phyloP scores from a whole-genome alignment of 2,888 invertebrate genomes.

The Amblyjoppa proteus region DNA sequence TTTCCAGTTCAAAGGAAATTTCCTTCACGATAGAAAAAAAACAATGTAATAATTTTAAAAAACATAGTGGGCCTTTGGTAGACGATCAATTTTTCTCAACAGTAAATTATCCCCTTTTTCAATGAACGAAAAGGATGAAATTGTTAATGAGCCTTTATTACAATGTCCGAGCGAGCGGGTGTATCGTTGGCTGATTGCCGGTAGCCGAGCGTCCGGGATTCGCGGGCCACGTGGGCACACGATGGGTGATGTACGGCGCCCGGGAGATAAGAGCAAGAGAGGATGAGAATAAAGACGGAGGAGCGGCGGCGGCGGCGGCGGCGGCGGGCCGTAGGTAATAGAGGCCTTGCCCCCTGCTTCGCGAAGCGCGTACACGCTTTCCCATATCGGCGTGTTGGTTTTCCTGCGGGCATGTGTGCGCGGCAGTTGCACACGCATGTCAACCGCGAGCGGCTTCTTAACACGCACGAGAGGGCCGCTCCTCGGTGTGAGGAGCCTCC shows the following conservation, averaged over 20 bases:
- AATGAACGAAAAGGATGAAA: not conserved
- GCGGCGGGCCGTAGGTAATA: constrained; percentile 60
- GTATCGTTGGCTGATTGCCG: constrained; percentile 41
- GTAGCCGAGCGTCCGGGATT: constrained; percentile 55
- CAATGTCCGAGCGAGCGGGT: not conserved
- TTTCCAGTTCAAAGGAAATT: too few relatives aligned
- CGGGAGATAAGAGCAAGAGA: constrained; percentile 55
- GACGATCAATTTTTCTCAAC: too few relatives aligned
- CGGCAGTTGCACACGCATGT: constrained; percentile 24
- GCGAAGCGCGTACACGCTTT: constrained; percentile 67
- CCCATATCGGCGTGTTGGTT: constrained; percentile 51
- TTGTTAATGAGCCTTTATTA: not conserved
- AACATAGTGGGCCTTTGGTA: not conserved
- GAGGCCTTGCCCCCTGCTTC: constrained; percentile 75
- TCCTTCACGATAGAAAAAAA: too few relatives aligned
- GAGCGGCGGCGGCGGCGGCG: constrained; percentile 34
- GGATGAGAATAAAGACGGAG: constrained; percentile 62
- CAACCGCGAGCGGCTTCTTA: constrained; percentile 46
- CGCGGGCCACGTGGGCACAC: constrained; percentile 64
- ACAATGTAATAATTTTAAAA: not conserved
- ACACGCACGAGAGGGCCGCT: constrained; percentile 42
- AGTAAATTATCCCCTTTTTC: too few relatives aligned
- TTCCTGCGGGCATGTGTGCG: constrained; percentile 15
- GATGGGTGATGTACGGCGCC: constrained; percentile 48
- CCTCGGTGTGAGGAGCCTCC: constrained; percentile 55